These are phyloP conservation scores for Gouania willdenowi DNA, from an alignment of 2,797 vertebrate species.

Conservation along the genomic window DNA sequence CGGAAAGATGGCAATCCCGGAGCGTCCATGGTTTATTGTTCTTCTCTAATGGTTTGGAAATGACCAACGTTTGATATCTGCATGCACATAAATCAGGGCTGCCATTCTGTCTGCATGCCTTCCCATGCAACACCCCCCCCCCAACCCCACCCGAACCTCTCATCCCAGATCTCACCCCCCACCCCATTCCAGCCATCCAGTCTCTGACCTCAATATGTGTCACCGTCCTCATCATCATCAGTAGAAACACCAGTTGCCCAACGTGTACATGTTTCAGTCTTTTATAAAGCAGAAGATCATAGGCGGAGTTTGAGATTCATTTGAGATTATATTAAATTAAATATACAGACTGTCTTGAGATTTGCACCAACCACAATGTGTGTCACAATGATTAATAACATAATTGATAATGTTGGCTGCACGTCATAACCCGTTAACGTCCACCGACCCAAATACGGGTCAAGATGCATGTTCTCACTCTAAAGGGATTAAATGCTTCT, in stretches of 20 bases:
- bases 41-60: conserved; percentile 77
- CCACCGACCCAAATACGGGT: too few relatives aligned
- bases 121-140: conserved; percentile 40
- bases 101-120: conserved; percentile 45
- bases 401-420: too few relatives aligned
- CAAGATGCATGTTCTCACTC: too few relatives aligned
- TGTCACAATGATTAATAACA: too few relatives aligned
- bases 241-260: conserved; percentile 20
- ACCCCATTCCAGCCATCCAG: conserved; percentile 9
- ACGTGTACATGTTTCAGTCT: too few relatives aligned
- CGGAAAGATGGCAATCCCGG: conserved; percentile 62
- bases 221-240: conserved; percentile 37
- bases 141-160: conserved; percentile 25
- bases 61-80: conserved; percentile 73
- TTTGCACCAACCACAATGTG: too few relatives aligned
- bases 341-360: too few relatives aligned
- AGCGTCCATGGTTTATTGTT: conserved; percentile 70
- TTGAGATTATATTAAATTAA: too few relatives aligned
- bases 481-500: too few relatives aligned
- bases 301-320: too few relatives aligned
- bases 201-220: conserved; percentile 48
- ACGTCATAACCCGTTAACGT: too few relatives aligned
- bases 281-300: conserved; percentile 9
- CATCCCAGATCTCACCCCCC: conserved; percentile 29
- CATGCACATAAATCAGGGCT: conserved; percentile 65